Base-by-base conservation (phyloP, 2,113 vertebrate species). In the Periophthalmodon schlosseri region DNA sequence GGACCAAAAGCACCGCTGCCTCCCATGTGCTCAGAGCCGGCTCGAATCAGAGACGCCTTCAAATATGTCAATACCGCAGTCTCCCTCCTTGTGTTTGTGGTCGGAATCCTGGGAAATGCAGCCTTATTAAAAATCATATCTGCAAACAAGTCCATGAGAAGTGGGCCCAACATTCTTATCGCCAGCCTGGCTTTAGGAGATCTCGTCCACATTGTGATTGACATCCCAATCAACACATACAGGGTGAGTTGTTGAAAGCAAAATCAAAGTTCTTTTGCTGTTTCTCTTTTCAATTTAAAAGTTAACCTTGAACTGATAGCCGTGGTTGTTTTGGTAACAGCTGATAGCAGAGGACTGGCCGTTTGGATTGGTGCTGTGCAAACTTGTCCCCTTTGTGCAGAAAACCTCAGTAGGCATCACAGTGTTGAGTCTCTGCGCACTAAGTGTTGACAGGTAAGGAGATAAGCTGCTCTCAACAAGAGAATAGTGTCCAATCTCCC, bases 371-470 rank as follows among this genome's bases (percentile, higher is more conserved):
- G 92, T 91, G 81, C 82, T 98, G 92, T 98, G 97, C 88, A 99
- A 99, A 92, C 90, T 97, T 28, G 93, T 98, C 33, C 96, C 96
- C 57, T 98, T 98, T 89, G 94, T 98, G 80, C 97, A 98, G 87
- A 98, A 98, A 83, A 94, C 94, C 2, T 96, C 96, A 0, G 95
- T 98, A 74, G 97, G 97, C 57, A 96, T 98, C 87, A 97, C 96
- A 0, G 96, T 96, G 80, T 69, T 99, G 84, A 98, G 97, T 79
- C 93, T 98, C 20, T 98, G 96, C 72, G 96, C 96, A 47, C 89
- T 97, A 78, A 97, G 96, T 81, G 95, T 97, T 85, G 97, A 97
- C 86, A 97, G 97, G 97, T 97, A 87, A 93, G 91, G 47, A 80
- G 69, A 87, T 80, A 84, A 88, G 75, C 75, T 63, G 73, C 66